Percentiles rank a stretch among this genome's conserved stretches.
Evolutionary conservation across 2,888 invertebrate species (phyloP).

Genomic region (Xestia ashworthii): DNA sequence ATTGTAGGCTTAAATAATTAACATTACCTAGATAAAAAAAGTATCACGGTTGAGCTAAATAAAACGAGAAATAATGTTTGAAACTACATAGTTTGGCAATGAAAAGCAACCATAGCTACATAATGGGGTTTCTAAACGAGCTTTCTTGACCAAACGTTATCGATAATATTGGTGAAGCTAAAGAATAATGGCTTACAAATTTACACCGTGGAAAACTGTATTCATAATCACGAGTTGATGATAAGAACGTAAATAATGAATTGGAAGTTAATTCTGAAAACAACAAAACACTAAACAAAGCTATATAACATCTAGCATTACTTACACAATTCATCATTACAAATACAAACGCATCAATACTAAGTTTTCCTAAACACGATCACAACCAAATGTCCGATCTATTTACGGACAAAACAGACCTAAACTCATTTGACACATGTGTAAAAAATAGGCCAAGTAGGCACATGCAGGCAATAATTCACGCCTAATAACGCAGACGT

Average conservation of each 20-base stretch:
- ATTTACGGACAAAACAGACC: constrained; percentile 56
- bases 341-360: neutral
- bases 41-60: neutral
- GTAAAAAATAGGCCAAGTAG: constrained; percentile 71
- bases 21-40: constrained; percentile 3
- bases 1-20: neutral
- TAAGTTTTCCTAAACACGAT: constrained; percentile 25
- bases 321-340: constrained; percentile 3
- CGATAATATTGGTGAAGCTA: neutral
- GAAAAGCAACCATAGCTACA: neutral
- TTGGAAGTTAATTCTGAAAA: neutral
- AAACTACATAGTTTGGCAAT: constrained; percentile 19
- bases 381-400: constrained; percentile 33
- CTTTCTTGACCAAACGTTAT: neutral
- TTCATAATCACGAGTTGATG: neutral
- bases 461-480: constrained; percentile 75
- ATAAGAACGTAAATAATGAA: neutral
- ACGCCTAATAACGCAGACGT: constrained; percentile 72
- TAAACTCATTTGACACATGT: constrained; percentile 58
- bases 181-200: neutral
- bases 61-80: constrained; percentile 4
- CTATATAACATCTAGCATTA: neutral
- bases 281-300: constrained; percentile 12
- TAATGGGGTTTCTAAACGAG: neutral
- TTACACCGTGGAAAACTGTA: constrained; percentile 5